Evolutionary conservation across 2,113 vertebrate genomes (phyloP), one percentile per base, ranked within the genome.

Genomic region (Guaruba guarouba): DNA sequence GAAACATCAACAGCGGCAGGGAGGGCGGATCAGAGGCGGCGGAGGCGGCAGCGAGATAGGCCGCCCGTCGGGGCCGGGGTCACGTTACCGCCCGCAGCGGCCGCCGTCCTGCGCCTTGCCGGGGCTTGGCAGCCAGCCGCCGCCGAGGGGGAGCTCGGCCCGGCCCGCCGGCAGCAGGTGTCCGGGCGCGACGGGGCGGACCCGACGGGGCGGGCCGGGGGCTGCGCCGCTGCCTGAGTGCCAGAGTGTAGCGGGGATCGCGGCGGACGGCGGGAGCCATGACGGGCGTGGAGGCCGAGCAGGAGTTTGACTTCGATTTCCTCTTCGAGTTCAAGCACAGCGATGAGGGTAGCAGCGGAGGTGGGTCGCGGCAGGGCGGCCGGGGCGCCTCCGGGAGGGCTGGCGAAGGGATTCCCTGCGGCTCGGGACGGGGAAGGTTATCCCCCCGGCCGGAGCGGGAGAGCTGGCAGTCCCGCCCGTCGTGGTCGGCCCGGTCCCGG

Each of bases 301-400:
- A 97, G 51, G 98, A 99, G 97, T 98, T 99, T 95, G 99, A 99
- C 87, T 99, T 99, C 96, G 98, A 98, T 93, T 98, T 98, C 97
- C 95, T 99, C 89, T 99, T 99, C 98, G 98, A 99, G 97, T 98
- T 98, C 97, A 98, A 98, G 97, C 98, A 98, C 95, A 96, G 97
- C 91, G 98, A 96, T 49, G 97, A 98, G 88, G 92, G 96, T 37
- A 87, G 90, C 52, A 74, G 97, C 68, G 97, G 96, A 99, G 98
- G 98, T 98, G 95, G 95, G 99, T 98, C 14, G 19, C 62, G 35
- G 70, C 19, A 44, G 17, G 22, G 28, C 16, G 43, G 49, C 44
- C 11, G 23, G 57, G 79, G 54, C 51, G 22, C 12, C 52, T 16
- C 48, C 37, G 10, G 19, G 6, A 14, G 7, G 15, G 59, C 29